These are phyloP conservation scores for Nomada hirtipes DNA, from an alignment of 2,888 invertebrate genomes.

Conservation along the genomic window DNA sequence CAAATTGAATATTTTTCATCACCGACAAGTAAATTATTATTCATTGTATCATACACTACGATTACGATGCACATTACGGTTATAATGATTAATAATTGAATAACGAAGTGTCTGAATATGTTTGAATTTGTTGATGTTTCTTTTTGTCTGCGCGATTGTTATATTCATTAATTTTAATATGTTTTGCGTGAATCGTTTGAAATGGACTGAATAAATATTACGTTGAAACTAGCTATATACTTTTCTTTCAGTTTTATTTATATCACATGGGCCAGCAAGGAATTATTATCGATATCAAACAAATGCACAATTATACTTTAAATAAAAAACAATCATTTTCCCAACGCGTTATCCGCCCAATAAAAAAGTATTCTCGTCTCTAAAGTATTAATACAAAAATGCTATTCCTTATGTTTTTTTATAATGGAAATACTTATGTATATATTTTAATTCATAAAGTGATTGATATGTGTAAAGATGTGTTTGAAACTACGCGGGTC, in stretches of 20 bases:
- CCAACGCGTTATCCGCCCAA: no score
- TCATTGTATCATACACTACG: constrained; percentile 79
- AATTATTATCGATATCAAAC: no score
- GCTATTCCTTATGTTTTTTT: no score
- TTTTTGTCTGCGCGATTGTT: constrained; percentile 16
- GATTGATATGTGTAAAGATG: no score
- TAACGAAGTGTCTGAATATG: constrained; percentile 49
- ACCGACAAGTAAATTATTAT: constrained; percentile 70
- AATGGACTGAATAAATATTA: constrained; percentile 32
- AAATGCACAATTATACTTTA: no score
- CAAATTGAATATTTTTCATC: constrained; percentile 57
- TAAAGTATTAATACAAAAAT: no score
- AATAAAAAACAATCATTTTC: no score
- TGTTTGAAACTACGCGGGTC: no score
- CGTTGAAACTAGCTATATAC: constrained; percentile 7
- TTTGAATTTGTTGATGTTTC: constrained; percentile 33
- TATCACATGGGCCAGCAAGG: no score
- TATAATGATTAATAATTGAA: constrained; percentile 77
- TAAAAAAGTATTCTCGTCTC: no score
- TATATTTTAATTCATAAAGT: no score
- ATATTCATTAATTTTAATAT: constrained; percentile 16
- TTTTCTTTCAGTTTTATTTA: neutral
- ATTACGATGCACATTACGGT: constrained; percentile 81
- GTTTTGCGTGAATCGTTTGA: constrained; percentile 25
- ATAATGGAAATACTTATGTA: no score